These are phyloP conservation scores for Zaprionus obscuricornis DNA, from an alignment of 2,888 invertebrate species.

Conservation along the genomic window DNA sequence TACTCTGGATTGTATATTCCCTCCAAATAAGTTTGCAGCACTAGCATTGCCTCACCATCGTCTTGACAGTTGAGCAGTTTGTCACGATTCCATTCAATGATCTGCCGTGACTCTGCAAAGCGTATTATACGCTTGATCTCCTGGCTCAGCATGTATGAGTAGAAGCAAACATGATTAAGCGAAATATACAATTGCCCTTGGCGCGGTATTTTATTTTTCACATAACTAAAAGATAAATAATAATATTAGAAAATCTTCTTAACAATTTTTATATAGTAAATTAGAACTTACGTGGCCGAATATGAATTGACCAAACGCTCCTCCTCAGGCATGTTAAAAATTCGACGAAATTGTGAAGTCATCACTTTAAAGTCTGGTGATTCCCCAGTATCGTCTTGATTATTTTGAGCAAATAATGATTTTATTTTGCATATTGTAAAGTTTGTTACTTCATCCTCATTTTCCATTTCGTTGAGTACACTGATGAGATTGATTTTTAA, in stretches of 20 bases:
- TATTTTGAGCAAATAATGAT: slow-evolving; percentile 92
- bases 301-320: slow-evolving; percentile 98
- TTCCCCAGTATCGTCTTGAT: slow-evolving; percentile 81
- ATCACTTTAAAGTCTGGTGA: slow-evolving; percentile 87
- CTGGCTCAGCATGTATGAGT: slow-evolving; percentile 95
- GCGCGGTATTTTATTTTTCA: slow-evolving; percentile 96
- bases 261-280: not conserved
- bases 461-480: slow-evolving; percentile 95
- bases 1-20: slow-evolving; percentile 93
- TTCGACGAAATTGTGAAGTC: slow-evolving; percentile 93
- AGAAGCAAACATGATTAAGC: slow-evolving; percentile 97
- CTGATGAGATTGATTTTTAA: slow-evolving; percentile 92
- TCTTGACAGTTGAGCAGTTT: slow-evolving; percentile 92
- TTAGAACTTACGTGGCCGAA: slow-evolving; percentile 95
- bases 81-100: slow-evolving; percentile 95
- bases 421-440: slow-evolving; percentile 98
- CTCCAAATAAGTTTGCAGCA: slow-evolving; percentile 92
- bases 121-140: slow-evolving; percentile 94
- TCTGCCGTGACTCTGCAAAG: slow-evolving; percentile 92
- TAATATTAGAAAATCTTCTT: not conserved
- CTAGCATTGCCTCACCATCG: slow-evolving; percentile 98
- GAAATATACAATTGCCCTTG: slow-evolving; percentile 99
- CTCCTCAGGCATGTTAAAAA: slow-evolving; percentile 95
- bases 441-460: slow-evolving; percentile 96
- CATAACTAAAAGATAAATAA: slow-evolving; percentile 87